Percentiles rank a stretch among this genome's conserved stretches.
Conservation (phyloP, 2,113 vertebrate genomes). For the Struthidea cinerea region DNA sequence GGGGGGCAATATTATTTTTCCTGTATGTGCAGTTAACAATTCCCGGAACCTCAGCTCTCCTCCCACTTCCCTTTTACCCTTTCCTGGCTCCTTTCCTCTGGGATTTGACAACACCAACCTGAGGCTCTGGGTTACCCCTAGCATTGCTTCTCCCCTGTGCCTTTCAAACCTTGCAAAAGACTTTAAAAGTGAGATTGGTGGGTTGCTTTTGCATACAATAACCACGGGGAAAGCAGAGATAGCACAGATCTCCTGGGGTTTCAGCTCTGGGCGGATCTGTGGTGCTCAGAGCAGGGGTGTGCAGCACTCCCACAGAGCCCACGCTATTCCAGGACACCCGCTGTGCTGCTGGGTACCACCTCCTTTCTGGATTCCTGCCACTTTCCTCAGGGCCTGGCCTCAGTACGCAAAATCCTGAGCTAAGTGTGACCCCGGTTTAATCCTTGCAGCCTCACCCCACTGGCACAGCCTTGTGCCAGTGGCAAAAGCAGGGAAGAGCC, state of each 20-base stretch:
- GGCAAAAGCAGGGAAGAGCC: neutral
- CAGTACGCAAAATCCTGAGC: neutral
- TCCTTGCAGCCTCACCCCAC: neutral
- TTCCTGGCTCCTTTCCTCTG: slow-evolving; percentile 33
- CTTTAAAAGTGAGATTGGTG: neutral
- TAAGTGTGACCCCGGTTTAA: neutral
- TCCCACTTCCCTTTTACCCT: slow-evolving; percentile 36
- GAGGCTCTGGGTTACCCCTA: neutral
- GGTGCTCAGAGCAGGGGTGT: neutral
- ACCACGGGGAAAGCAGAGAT: neutral
- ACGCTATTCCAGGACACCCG: accelerated
- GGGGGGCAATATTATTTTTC: slow-evolving; percentile 8
- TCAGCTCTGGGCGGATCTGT: neutral
- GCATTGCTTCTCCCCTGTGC: neutral
- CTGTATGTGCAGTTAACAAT: slow-evolving; percentile 34
- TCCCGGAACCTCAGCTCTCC: slow-evolving; percentile 27
- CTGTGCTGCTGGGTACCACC: neutral
- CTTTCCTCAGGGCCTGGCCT: neutral
- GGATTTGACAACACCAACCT: neutral
- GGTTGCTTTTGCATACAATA: neutral
- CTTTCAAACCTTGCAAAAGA: neutral
- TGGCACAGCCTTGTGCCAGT: neutral
- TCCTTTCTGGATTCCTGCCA: neutral
- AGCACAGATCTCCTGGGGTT: neutral
- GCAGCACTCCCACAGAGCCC: neutral